Evolutionary conservation across 2,113 vertebrate genomes (phyloP), one percentile per base, ranked within the genome.

Genomic region (Chaetodon auriga): DNA sequence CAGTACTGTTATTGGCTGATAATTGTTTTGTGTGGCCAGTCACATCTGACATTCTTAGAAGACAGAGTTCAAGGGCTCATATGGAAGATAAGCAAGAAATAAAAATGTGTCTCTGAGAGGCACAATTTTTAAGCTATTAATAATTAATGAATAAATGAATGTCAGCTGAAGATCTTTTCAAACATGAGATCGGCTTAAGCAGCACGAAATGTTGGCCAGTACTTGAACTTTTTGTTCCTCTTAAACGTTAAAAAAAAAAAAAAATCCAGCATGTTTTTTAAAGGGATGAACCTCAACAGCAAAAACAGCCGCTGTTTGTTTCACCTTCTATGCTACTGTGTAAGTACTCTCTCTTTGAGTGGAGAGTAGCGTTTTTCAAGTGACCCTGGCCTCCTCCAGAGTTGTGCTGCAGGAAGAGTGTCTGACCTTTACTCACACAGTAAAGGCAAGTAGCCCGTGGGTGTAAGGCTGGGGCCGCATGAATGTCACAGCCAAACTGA

Each of bases 341-440:
- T 5, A 45, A 70, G 3, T 6, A 21, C 36, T 64, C 30, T 74
- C 61, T 41, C 41, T 74, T 63, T 48, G 5, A 30, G 45, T 11
- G 55, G 23, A 18, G 16, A 68, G 38, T 38, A 21, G 3, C 16
- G 23, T 80, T 68, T 78, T 81, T 78, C 61, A 45, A 18, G 13
- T 35, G 75, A 87, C 71, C 68, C 36, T n/a, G 41, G 10, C 41
- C 53, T 75, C 77, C 51, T 77, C 45, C 53, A 62, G 48, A 69
- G 68, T 25, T 68, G 45, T 45, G 23, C 58, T 53, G 35, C 73
- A 58, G 62, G 73, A 75, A 66, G 55, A 64, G n/a, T 18, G 65
- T 68, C 48, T 90, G 88, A 91, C 89, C 89, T 91, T 92, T 88
- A 75, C 66, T 71, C 25, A 68, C 38, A 66, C 48, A 73, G 54